phyloP scores from a whole-genome alignment of 1,140 invertebrate genomes.

The Zaprionus gabonicus region DNA sequence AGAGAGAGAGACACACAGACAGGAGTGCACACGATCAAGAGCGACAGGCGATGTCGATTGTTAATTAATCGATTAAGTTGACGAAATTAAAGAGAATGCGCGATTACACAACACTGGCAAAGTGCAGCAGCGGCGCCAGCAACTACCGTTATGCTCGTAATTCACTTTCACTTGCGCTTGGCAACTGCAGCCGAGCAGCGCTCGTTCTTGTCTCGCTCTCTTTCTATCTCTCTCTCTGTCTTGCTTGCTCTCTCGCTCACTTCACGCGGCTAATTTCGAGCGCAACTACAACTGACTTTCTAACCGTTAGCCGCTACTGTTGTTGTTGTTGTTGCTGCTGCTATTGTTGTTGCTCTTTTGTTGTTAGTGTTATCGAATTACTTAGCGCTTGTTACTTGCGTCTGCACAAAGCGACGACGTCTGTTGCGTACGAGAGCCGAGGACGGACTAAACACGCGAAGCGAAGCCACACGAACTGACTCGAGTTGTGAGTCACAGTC shows the following conservation, averaged over 20 bases:
- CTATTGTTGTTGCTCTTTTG: constrained; percentile 26
- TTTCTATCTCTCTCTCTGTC: background rate
- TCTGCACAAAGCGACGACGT: constrained; percentile 55
- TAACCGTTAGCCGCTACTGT: constrained; percentile 43
- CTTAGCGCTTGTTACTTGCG: constrained; percentile 25
- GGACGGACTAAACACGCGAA: constrained; percentile 67
- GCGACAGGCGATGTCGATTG: constrained; percentile 12
- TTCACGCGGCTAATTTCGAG: constrained; percentile 42
- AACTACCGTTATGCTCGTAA: constrained; percentile 4
- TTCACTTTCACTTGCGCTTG: constrained; percentile 34
- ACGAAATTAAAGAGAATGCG: background rate
- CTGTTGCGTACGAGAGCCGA: constrained; percentile 74
- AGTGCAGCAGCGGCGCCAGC: constrained; percentile 20
- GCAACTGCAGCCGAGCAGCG: constrained; percentile 1
- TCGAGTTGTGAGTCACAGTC: constrained; percentile 16
- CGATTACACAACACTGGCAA: constrained; percentile 60
- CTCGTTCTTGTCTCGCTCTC: background rate
- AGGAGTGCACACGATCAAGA: constrained; percentile 15
- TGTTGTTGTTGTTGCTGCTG: constrained; percentile 24
- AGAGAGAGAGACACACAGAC: background rate
- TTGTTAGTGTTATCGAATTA: constrained; percentile 21
- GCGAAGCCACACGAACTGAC: constrained; percentile 17
- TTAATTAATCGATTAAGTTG: constrained; percentile 33
- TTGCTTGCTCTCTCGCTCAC: background rate
- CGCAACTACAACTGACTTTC: constrained; percentile 38